Evolutionary conservation across 2,888 invertebrate genomes (phyloP).

Genomic region (Sepioteuthis lessoniana): DNA sequence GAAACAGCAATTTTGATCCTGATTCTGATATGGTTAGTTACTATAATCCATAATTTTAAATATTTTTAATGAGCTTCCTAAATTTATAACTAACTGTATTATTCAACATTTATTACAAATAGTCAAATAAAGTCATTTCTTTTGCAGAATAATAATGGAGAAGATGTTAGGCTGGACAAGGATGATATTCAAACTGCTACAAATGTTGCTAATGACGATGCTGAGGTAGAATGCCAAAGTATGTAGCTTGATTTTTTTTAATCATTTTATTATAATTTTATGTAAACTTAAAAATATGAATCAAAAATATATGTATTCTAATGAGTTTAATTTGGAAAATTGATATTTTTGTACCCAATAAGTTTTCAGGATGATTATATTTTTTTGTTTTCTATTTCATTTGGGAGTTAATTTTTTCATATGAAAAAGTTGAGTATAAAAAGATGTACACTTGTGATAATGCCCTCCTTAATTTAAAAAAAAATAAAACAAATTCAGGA

Average conservation of each 20-base stretch:
- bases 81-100: not conserved
- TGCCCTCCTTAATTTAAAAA: too few species aligned
- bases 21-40: not conserved
- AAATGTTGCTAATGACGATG: constrained; percentile 70
- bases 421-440: not conserved
- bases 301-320: not conserved
- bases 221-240: constrained; percentile 73
- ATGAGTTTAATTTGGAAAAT: too few species aligned
- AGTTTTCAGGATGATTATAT: too few species aligned
- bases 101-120: not conserved
- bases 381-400: not conserved
- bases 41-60: constrained; percentile 9
- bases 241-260: constrained; percentile 52
- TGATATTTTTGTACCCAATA: too few species aligned
- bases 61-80: not conserved
- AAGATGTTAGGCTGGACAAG: constrained; percentile 65
- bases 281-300: not conserved
- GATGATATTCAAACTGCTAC: constrained; percentile 72
- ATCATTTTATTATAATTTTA: not conserved
- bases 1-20: constrained; percentile 20
- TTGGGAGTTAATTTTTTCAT: not conserved
- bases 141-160: constrained; percentile 67
- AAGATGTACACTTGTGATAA: too few species aligned
- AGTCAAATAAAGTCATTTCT: not conserved
- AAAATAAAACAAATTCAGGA: too few species aligned